These are phyloP conservation scores for Amphiura filiformis DNA, from an alignment of 35 echinoderm and acorn worm species.

Conservation along the genomic window DNA sequence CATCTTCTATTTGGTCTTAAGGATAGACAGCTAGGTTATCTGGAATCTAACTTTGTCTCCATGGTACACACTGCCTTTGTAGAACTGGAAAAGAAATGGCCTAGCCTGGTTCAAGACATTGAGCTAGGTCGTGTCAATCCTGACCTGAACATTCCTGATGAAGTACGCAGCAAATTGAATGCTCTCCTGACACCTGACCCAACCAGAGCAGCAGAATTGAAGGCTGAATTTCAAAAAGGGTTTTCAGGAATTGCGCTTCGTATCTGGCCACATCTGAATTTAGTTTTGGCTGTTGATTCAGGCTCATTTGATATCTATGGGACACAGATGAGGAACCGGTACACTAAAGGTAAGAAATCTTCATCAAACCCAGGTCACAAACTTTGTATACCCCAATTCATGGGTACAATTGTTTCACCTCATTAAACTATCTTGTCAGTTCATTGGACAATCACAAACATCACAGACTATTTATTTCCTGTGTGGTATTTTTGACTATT, in stretches of 20 bases:
- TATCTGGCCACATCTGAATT: conserved; percentile 77
- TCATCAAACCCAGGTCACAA: no score
- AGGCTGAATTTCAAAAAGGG: conserved; percentile 65
- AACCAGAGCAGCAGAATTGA: conserved; percentile 65
- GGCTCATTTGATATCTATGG: conserved; percentile 76
- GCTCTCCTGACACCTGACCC: conserved; percentile 62
- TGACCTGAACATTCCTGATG: conserved; percentile 45
- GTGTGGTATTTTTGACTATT: no score
- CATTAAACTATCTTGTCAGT: not conserved
- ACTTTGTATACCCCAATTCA: no score
- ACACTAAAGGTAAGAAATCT: conserved; percentile 56
- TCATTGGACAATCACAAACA: not conserved
- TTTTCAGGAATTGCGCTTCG: conserved; percentile 70
- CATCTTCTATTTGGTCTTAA: conserved; percentile 79
- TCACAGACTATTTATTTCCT: no score
- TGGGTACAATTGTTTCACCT: no score
- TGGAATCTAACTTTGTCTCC: conserved; percentile 88
- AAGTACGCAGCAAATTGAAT: conserved; percentile 46
- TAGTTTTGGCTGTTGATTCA: conserved; percentile 58
- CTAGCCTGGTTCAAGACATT: conserved; percentile 68
- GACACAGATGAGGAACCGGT: conserved; percentile 44
- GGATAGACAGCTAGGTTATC: conserved; percentile 60
- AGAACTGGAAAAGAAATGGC: conserved; percentile 66
- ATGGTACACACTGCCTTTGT: conserved; percentile 67
- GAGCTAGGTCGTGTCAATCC: conserved; percentile 36